Evolutionary conservation across 2,113 vertebrate species (phyloP).

Genomic region (Ailuropoda melanoleuca): DNA sequence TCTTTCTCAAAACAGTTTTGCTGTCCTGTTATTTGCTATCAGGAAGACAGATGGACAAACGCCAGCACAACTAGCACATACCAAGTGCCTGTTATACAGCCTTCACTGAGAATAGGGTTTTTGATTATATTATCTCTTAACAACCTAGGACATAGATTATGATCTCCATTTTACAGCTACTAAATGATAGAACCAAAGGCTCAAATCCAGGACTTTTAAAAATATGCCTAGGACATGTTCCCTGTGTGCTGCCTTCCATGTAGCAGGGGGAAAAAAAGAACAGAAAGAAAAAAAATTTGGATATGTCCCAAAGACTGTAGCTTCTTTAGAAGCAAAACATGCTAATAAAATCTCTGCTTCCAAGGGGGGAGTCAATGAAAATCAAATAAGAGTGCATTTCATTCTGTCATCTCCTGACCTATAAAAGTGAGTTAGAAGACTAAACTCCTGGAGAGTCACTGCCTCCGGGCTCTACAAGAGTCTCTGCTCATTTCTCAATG

Average conservation of each 20-base stretch:
- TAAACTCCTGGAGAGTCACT: background rate
- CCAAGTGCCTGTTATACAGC: background rate
- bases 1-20: background rate
- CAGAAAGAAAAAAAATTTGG: background rate
- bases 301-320: slow-evolving; percentile 38
- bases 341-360: slow-evolving; percentile 53
- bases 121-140: background rate
- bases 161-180: background rate
- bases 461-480: background rate
- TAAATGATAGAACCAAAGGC: background rate
- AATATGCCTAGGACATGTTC: background rate
- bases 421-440: slow-evolving; percentile 53
- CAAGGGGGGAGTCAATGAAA: background rate
- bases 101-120: background rate
- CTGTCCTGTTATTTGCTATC: background rate
- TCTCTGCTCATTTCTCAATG: slow-evolving; percentile 1
- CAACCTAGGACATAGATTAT: background rate
- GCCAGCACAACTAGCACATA: background rate
- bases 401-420: slow-evolving; percentile 65
- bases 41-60: background rate
- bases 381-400: slow-evolving; percentile 44
- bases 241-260: background rate
- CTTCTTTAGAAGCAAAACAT: slow-evolving; percentile 51
- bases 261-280: background rate
- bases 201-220: background rate